phyloP scores from a whole-genome alignment of 1,140 invertebrate genomes.

The Cheumatopsyche charites region DNA sequence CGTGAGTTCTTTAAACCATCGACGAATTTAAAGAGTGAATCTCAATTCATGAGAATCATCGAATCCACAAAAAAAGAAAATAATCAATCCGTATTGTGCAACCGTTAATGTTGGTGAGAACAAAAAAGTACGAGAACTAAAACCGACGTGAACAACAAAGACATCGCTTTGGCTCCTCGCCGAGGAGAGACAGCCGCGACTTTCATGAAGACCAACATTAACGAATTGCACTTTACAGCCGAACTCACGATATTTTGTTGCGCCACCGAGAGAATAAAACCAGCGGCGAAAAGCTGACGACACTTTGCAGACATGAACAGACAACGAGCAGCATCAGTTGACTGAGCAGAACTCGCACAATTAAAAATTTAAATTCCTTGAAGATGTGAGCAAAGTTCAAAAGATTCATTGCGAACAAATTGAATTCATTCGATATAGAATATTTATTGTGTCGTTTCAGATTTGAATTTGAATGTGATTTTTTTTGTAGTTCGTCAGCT shows the following conservation, averaged over 20 bases:
- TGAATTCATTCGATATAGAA: too few species aligned
- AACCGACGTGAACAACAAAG: background rate
- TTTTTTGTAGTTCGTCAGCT: conserved; percentile 37
- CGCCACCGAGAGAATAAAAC: conserved; percentile 72
- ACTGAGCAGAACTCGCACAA: conserved; percentile 56
- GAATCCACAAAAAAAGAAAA: conserved; percentile 26
- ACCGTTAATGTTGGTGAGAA: conserved; percentile 44
- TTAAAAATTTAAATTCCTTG: conserved; percentile 55
- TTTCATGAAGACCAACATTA: conserved; percentile 40
- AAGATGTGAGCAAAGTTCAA: conserved; percentile 51
- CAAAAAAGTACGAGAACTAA: background rate
- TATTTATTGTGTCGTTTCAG: too few species aligned
- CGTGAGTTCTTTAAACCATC: background rate
- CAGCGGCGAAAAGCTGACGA: conserved; percentile 56
- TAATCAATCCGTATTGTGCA: conserved; percentile 37
- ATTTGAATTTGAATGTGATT: conserved; percentile 31
- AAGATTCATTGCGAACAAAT: conserved; percentile 46
- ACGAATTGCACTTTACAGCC: conserved; percentile 41
- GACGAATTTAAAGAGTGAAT: too few species aligned
- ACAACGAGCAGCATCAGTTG: conserved; percentile 57
- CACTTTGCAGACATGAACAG: conserved; percentile 58
- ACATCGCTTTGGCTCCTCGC: background rate
- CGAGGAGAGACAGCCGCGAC: conserved; percentile 8
- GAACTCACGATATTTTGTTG: conserved; percentile 70
- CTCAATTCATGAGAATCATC: conserved; percentile 5